These are phyloP conservation scores for Periophthalmodon schlosseri DNA, from an alignment of 2,113 vertebrate species.

Conservation along the genomic window DNA sequence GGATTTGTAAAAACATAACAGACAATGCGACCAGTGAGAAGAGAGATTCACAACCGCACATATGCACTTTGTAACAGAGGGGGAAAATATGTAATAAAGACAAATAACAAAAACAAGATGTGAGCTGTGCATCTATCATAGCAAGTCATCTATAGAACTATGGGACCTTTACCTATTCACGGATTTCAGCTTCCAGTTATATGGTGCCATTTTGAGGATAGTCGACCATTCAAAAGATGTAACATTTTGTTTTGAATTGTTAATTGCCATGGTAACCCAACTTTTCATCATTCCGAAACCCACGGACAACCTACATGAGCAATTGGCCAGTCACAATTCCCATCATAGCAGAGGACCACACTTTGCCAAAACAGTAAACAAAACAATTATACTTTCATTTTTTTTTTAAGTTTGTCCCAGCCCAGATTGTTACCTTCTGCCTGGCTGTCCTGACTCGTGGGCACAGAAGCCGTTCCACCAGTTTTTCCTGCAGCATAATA, in stretches of 20 bases:
- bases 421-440: constrained; percentile 84
- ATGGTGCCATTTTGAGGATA: too few relatives aligned
- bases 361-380: background rate
- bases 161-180: too few relatives aligned
- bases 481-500: constrained; percentile 91
- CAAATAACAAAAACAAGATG: background rate
- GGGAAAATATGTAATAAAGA: background rate
- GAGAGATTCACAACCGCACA: constrained; percentile 10
- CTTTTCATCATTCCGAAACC: too few relatives aligned
- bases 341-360: background rate
- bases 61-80: constrained; percentile 21
- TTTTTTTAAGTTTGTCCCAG: too few relatives aligned
- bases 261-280: background rate
- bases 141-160: background rate
- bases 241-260: too few relatives aligned
- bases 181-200: too few relatives aligned
- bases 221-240: too few relatives aligned
- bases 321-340: background rate
- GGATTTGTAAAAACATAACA: constrained; percentile 30
- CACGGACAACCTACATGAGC: background rate
- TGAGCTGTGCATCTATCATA: constrained; percentile 23
- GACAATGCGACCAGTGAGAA: background rate
- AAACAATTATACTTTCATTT: background rate
- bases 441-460: constrained; percentile 86
- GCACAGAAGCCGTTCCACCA: constrained; percentile 92